Percentiles rank a stretch among this genome's conserved stretches.
Conservation (phyloP, 2,888 invertebrate genomes). For the Ferdinandea cuprea region DNA sequence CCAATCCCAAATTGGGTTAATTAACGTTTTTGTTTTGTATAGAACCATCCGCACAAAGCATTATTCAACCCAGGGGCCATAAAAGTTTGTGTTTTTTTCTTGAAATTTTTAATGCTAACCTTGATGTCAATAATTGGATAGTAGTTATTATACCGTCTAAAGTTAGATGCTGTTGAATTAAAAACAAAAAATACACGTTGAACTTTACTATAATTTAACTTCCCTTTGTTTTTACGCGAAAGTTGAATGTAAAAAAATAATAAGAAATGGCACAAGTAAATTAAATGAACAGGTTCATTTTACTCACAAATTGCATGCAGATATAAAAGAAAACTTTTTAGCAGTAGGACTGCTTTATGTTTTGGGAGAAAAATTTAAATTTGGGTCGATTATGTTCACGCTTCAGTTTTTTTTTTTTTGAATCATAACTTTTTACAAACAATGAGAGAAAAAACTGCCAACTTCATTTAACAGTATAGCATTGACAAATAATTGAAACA, state of each 20-base stretch:
- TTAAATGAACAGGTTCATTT: constrained; percentile 13
- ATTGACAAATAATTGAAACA: constrained; percentile 51
- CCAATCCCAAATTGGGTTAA: constrained; percentile 18
- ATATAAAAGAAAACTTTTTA: constrained; percentile 45
- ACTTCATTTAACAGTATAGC: constrained; percentile 52
- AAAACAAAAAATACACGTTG: neutral
- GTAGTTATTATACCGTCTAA: constrained; percentile 12
- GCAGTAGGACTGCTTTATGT: constrained; percentile 41
- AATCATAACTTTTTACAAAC: constrained; percentile 43
- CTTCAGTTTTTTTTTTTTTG: constrained; percentile 23
- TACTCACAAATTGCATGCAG: constrained; percentile 25
- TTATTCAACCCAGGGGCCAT: constrained; percentile 24
- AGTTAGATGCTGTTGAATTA: neutral
- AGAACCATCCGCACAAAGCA: neutral
- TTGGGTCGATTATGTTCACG: constrained; percentile 54
- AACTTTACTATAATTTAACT: constrained; percentile 31
- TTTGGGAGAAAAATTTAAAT: constrained; percentile 31
- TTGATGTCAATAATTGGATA: constrained; percentile 27
- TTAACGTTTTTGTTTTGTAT: constrained; percentile 13
- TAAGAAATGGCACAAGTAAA: constrained; percentile 13
- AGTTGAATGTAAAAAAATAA: constrained; percentile 23
- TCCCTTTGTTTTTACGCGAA: constrained; percentile 12
- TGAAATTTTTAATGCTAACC: neutral
- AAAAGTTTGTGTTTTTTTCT: neutral
- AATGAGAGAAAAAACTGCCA: constrained; percentile 15